A percentile compares a stretch with the other conserved stretches of the same genome.
Conservation (phyloP, 2,888 invertebrate genomes). For the Acronicta alni region DNA sequence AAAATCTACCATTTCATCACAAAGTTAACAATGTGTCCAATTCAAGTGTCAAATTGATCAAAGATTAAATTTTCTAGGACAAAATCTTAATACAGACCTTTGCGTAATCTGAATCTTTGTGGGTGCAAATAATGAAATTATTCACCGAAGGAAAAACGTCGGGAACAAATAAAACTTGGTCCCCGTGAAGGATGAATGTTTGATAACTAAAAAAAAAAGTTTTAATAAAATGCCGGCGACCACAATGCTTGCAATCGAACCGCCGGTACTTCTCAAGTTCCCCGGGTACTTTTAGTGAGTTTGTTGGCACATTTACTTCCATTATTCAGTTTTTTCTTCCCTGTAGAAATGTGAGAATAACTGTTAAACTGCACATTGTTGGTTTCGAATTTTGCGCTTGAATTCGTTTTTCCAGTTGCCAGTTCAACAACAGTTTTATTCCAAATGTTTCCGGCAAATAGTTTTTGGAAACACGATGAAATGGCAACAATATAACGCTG, state of each 20-base stretch:
- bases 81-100: slow-evolving; percentile 43
- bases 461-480: slow-evolving; percentile 20
- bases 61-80: slow-evolving; percentile 41
- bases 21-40: not conserved
- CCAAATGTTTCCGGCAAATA: slow-evolving; percentile 15
- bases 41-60: slow-evolving; percentile 33
- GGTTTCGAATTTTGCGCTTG: slow-evolving; percentile 1
- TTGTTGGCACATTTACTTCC: slow-evolving; percentile 40
- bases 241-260: slow-evolving; percentile 54
- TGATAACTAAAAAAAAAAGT: slow-evolving; percentile 55
- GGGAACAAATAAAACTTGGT: slow-evolving; percentile 53
- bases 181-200: slow-evolving; percentile 51
- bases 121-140: slow-evolving; percentile 48
- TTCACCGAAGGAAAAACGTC: slow-evolving; percentile 37
- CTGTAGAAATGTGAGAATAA: slow-evolving; percentile 18
- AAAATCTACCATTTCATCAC: too few species aligned
- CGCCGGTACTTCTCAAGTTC: slow-evolving; percentile 29
- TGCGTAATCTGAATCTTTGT: slow-evolving; percentile 40
- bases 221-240: slow-evolving; percentile 50
- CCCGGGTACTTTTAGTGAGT: slow-evolving; percentile 27
- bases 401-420: slow-evolving; percentile 1
- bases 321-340: slow-evolving; percentile 33
- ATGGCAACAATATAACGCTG: not conserved
- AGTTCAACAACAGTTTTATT: slow-evolving; percentile 30
- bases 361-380: slow-evolving; percentile 24